These are phyloP conservation scores for Malurus cyaneus DNA, from an alignment of 2,113 vertebrate species.

Conservation along the genomic window DNA sequence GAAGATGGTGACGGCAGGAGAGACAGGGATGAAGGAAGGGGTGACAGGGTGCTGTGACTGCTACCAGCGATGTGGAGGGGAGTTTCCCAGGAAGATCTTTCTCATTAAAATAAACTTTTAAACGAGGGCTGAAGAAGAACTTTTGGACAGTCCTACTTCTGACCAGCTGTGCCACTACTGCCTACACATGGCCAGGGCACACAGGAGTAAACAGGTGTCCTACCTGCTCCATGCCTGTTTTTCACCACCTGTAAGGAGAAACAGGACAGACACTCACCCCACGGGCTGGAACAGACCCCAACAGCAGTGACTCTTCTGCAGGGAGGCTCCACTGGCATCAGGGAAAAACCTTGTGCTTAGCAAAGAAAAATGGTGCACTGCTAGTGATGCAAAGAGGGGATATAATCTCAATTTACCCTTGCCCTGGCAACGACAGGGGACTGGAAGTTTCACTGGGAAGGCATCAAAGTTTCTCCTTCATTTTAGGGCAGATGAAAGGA, in stretches of 20 bases:
- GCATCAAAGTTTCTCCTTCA: background rate
- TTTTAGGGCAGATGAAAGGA: background rate
- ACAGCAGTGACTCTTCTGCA: background rate
- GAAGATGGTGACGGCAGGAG: background rate
- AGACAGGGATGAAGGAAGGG: accelerated
- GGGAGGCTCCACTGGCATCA: background rate
- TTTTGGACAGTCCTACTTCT: background rate
- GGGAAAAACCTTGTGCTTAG: background rate
- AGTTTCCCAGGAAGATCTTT: background rate
- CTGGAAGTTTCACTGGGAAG: background rate
- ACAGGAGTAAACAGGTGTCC: background rate
- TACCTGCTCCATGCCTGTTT: background rate
- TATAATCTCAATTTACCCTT: background rate
- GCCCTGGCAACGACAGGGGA: background rate
- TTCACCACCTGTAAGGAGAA: background rate
- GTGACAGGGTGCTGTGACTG: background rate
- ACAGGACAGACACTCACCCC: background rate
- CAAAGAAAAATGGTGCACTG: background rate
- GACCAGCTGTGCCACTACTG: background rate
- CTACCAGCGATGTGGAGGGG: background rate
- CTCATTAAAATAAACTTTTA: background rate
- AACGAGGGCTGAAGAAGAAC: background rate
- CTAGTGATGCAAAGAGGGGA: background rate
- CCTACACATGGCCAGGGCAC: background rate
- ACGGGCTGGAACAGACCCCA: background rate